Evolutionary conservation across 2,113 vertebrate genomes (phyloP).

Genomic region (Thinocorus orbignyianus): DNA sequence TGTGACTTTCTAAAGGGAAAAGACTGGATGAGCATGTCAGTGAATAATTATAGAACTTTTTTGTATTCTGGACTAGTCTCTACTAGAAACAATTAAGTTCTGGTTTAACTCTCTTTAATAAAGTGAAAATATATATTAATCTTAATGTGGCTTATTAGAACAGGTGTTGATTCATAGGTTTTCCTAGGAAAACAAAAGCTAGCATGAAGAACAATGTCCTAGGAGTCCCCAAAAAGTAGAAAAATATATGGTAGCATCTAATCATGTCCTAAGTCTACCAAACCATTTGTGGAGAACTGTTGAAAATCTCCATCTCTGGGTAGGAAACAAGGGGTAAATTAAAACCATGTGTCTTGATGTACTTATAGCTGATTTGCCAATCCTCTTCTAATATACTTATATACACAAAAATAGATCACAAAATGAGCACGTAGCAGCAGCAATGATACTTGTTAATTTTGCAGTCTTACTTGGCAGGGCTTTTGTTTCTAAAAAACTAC

Average conservation of each 20-base stretch:
- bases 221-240: background rate
- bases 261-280: background rate
- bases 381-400: background rate
- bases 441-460: background rate
- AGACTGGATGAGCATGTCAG: background rate
- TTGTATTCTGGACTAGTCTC: background rate
- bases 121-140: background rate
- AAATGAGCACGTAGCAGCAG: background rate
- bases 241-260: background rate
- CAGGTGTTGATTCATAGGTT: background rate
- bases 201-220: background rate
- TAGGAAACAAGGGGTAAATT: background rate
- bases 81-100: background rate
- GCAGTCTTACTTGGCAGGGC: background rate
- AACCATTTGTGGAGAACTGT: background rate
- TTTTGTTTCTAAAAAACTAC: background rate
- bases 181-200: background rate
- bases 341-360: background rate
- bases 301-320: background rate
- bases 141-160: background rate
- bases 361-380: background rate
- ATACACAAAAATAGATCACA: background rate
- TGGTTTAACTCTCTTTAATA: background rate
- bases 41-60: background rate
- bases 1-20: background rate